Base-by-base conservation (phyloP, 2,797 vertebrate genomes). In the Microctenopoma steveboyesi region DNA sequence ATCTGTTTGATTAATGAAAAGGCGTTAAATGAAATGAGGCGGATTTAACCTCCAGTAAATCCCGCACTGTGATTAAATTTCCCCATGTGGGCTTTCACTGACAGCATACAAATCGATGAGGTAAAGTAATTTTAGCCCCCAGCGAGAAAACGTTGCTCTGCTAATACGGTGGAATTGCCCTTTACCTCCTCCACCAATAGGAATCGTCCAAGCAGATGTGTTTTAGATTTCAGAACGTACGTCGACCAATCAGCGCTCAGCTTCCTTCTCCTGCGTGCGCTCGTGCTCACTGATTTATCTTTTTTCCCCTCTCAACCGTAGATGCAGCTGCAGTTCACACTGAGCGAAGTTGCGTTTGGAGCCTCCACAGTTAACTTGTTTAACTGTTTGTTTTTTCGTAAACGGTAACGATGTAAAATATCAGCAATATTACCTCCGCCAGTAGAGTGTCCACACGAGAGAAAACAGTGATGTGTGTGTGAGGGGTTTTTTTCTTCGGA, bases 181-280 rank as follows among this genome's bases (percentile, higher is more conserved):
- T 89, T 89, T 87, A 86, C 86, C 33, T 2, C 0, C 2, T 69
- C 72, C 5, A 62, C 92, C 91, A 92, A 93, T 92, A 48, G 64
- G 66, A 82, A 25, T 8, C 35, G 10, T 50, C 61, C 53, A 74
- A 75, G 58, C 82, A 81, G 82, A 81, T 50, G 68, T 1, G 58
- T 40, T 57, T 14, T 27, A 33, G 77, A 52, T 69, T 51, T 69
- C 67, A 58, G 74, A 72, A 2, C 42, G 12, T 0, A 5, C 13
- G 1, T 10, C 12, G 50, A 52, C 91, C 91, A 92, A 93, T 93
- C 87, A 73, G 71, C 43, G 64, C 22, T 3, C 61, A 7, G 27
- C 60, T 78, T 46, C 55, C 67, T 49, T 50, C 8, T 60, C 47
- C 68, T 55, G 28, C 4, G 12, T 40, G 66, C 30, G 58, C 74